Evolutionary conservation across 92 coral and sea anemone genomes (phyloP).

Genomic region (Phenganax marumi): DNA sequence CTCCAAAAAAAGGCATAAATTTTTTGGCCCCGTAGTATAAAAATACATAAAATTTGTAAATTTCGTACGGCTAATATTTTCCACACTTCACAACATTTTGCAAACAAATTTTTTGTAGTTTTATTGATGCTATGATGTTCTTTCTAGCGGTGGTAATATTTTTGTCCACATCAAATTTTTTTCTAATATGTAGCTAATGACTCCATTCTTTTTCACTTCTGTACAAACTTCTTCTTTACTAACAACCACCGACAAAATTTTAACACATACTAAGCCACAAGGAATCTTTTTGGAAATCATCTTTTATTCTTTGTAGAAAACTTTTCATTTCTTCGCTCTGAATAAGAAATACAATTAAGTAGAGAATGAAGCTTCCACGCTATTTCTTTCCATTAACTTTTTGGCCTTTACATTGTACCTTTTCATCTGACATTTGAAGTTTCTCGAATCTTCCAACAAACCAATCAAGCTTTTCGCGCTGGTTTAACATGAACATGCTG

Average conservation of each 20-base stretch:
- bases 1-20: no score
- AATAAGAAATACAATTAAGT: background rate
- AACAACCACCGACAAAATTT: background rate
- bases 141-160: no score
- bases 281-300: slow-evolving; percentile 70
- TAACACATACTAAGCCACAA: slow-evolving; percentile 79
- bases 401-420: slow-evolving; percentile 44
- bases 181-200: no score
- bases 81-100: no score
- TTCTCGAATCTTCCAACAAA: slow-evolving; percentile 68
- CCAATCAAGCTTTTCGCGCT: slow-evolving; percentile 59
- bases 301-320: slow-evolving; percentile 66
- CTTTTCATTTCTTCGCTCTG: slow-evolving; percentile 70
- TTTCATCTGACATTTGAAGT: slow-evolving; percentile 71
- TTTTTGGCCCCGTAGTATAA: no score
- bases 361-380: background rate
- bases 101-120: no score
- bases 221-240: no score
- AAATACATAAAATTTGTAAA: no score
- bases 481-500: slow-evolving; percentile 69
- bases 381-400: background rate
- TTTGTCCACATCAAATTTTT: no score
- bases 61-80: no score
- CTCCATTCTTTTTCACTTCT: no score
- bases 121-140: no score